Evolutionary conservation across 2,888 invertebrate genomes (phyloP).

Genomic region (Amphipyra tragopoginis): DNA sequence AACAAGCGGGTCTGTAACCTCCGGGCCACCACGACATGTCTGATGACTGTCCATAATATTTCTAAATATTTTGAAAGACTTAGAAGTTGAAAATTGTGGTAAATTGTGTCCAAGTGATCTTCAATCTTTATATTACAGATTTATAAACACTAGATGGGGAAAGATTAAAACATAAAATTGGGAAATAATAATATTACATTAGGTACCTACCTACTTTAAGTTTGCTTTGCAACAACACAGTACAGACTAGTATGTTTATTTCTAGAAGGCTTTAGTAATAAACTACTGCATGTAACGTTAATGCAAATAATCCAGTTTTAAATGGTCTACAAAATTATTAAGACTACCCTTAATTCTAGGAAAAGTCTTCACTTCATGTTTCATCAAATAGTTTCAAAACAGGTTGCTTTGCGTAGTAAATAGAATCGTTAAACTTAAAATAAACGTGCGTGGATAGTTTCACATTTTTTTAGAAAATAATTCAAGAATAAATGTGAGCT

Average conservation of each 20-base stretch:
- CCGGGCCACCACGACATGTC: no score
- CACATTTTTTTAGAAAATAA: no score
- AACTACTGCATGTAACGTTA: constrained; percentile 20
- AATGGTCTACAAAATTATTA: constrained; percentile 51
- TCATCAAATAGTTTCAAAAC: constrained; percentile 38
- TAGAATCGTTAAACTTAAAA: constrained; percentile 26
- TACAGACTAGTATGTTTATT: constrained; percentile 4
- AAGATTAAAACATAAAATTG: no score
- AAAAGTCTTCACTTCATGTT: constrained; percentile 35
- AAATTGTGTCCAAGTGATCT: no score
- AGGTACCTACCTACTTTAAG: neutral
- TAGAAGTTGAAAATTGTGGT: no score
- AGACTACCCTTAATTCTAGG: constrained; percentile 45
- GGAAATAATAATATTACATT: neutral
- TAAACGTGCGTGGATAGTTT: constrained; percentile 37
- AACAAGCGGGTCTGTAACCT: no score
- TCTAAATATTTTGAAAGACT: no score
- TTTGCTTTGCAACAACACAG: neutral
- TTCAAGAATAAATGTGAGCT: no score
- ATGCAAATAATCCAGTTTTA: constrained; percentile 60
- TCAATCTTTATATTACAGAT: no score
- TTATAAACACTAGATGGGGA: no score
- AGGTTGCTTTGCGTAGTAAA: constrained; percentile 49
- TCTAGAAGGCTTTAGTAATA: constrained; percentile 19
- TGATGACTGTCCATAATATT: no score